These are phyloP conservation scores for Ambastaia sidthimunki DNA, from an alignment of 2,797 vertebrate species.

Conservation along the genomic window DNA sequence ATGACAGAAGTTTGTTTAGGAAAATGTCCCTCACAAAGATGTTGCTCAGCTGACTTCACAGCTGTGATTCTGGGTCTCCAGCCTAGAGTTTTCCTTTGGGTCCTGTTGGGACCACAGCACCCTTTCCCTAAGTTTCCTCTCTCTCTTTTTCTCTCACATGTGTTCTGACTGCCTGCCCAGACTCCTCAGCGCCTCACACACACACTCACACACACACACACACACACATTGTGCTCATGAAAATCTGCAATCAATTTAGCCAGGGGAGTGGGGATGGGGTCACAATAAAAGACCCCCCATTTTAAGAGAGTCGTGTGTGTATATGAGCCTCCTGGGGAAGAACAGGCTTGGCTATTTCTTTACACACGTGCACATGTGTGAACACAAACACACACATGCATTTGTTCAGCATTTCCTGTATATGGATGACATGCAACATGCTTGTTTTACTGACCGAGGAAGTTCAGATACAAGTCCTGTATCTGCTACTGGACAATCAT, in stretches of 20 bases:
- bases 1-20: slow-evolving; percentile 22
- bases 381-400: slow-evolving; percentile 41
- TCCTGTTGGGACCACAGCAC: slow-evolving; percentile 50
- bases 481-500: slow-evolving; percentile 28
- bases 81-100: slow-evolving; percentile 58
- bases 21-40: slow-evolving; percentile 11
- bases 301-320: slow-evolving; percentile 25
- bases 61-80: slow-evolving; percentile 55
- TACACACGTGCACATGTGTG: slow-evolving; percentile 37
- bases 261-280: slow-evolving; percentile 3
- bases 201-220: slow-evolving; percentile 33
- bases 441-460: slow-evolving; percentile 10
- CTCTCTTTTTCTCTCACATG: slow-evolving; percentile 50
- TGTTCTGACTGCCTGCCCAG: slow-evolving; percentile 64
- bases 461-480: slow-evolving; percentile 31
- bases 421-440: slow-evolving; percentile 32
- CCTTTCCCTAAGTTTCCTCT: slow-evolving; percentile 44
- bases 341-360: slow-evolving; percentile 56
- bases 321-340: neutral
- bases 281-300: slow-evolving; percentile 41
- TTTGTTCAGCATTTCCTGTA: slow-evolving; percentile 62
- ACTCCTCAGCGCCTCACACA: slow-evolving; percentile 35
- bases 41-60: slow-evolving; percentile 46
- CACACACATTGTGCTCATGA: slow-evolving; percentile 43
- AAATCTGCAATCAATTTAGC: slow-evolving; percentile 57